Percentiles rank a stretch among this genome's conserved stretches.
Evolutionary conservation across 2,797 vertebrate genomes (phyloP).

Genomic region (Cheirogaleus major): DNA sequence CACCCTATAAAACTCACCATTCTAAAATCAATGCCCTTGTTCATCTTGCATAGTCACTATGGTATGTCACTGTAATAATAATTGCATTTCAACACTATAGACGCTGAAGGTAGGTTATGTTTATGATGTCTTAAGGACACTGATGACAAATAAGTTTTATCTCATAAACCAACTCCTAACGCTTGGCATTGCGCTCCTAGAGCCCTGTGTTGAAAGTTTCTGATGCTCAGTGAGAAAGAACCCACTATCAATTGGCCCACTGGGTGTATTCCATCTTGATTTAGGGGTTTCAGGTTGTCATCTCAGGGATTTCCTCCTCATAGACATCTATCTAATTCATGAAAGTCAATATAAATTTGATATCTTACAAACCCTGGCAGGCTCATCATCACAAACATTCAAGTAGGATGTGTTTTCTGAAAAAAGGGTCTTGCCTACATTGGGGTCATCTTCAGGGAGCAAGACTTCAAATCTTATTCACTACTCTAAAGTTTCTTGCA

Average conservation of each 20-base stretch:
- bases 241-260: background rate
- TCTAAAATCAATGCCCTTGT: background rate
- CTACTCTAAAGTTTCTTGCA: constrained; percentile 25
- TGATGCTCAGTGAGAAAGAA: background rate
- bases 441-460: background rate
- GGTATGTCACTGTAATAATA: background rate
- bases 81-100: background rate
- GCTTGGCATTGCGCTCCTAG: background rate
- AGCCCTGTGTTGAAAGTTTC: background rate
- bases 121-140: background rate
- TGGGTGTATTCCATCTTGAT: background rate
- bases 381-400: constrained; percentile 15
- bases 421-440: background rate
- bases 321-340: background rate
- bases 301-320: background rate
- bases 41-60: background rate
- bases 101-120: background rate
- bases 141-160: background rate
- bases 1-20: background rate
- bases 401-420: background rate
- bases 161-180: background rate
- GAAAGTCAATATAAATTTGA: constrained; percentile 13
- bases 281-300: background rate
- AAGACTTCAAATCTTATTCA: background rate
- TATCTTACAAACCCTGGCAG: background rate